phyloP scores from a whole-genome alignment of 2,888 invertebrate species.

The Scaptomyza caliginosa region DNA sequence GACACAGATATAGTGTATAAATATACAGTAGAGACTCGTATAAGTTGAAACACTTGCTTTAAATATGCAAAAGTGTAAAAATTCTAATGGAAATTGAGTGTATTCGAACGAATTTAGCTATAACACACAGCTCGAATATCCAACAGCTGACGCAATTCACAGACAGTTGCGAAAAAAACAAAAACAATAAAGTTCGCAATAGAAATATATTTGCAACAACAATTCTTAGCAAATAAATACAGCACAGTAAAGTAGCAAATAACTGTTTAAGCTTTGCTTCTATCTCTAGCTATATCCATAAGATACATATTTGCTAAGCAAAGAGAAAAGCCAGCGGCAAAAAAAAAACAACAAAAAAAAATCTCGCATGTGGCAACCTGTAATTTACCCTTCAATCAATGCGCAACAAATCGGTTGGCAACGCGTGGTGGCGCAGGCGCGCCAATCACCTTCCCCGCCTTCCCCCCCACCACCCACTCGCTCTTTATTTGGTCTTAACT shows the following conservation, averaged over 20 bases:
- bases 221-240: slow-evolving; percentile 37
- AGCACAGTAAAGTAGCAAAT: slow-evolving; percentile 38
- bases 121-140: slow-evolving; percentile 27
- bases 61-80: neutral
- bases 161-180: slow-evolving; percentile 48
- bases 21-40: slow-evolving; percentile 8
- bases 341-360: slow-evolving; percentile 46
- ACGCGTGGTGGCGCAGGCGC: slow-evolving; percentile 71
- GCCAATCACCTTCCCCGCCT: slow-evolving; percentile 42
- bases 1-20: slow-evolving; percentile 21
- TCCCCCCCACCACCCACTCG: neutral
- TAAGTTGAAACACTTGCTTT: slow-evolving; percentile 7
- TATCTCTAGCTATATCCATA: slow-evolving; percentile 25
- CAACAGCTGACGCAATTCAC: slow-evolving; percentile 66
- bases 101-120: slow-evolving; percentile 8
- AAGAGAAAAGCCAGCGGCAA: slow-evolving; percentile 57
- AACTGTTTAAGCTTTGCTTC: slow-evolving; percentile 8
- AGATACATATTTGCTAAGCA: slow-evolving; percentile 41
- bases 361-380: slow-evolving; percentile 75
- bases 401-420: slow-evolving; percentile 77
- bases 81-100: no score
- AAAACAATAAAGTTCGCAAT: slow-evolving; percentile 21
- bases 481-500: slow-evolving; percentile 46
- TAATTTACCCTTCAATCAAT: slow-evolving; percentile 81
- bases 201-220: slow-evolving; percentile 32